Base-by-base conservation (phyloP, 2,113 vertebrate genomes). In the Mobula hypostoma region DNA sequence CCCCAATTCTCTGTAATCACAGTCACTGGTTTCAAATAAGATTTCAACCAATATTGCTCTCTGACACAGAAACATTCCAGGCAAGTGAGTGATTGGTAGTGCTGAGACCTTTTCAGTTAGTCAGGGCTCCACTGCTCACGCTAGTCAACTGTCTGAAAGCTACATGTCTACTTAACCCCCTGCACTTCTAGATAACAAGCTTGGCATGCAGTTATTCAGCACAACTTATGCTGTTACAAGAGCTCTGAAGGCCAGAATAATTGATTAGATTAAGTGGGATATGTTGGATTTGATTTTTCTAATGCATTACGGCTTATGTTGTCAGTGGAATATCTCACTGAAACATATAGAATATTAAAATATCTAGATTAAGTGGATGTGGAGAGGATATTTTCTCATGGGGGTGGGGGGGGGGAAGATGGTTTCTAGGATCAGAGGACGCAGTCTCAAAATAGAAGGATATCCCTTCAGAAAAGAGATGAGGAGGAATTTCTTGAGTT, bases 241-340 rank as follows among this genome's bases (percentile, higher is more conserved):
- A 93, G 9, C 70, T 93, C 40, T 93, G 70, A 76, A 74, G 36
- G 91, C 56, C 91, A 93, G 91, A 93, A 93, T 93, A 93, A 93
- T 93, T 93, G 68, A 93, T 93, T 93, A 74, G 66, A 93, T 93
- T 93, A 93, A 93, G 70, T 93, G 68, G 36, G 91, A 76, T 93
- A 19, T 93, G 72, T 93, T 93, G 91, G 91, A 93, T 93, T 93
- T 93, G 91, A 76, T 48, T 93, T 76, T 68, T 90, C 72, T 66
- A 88, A 74, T 93, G 70, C 70, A 27, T 36, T 74, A 70, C 91
- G 70, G 74, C 40, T 92, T 92, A 92, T 92, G 66, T 36, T 92
- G 88, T 92, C 88, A 92, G 88, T 70, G 61, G 70, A 93, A 56
- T 93, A 48, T 48, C 48, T 48, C 48, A 48, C 48, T 48, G 48